phyloP scores from a whole-genome alignment of 2,113 vertebrate genomes.

The Limanda limanda region DNA sequence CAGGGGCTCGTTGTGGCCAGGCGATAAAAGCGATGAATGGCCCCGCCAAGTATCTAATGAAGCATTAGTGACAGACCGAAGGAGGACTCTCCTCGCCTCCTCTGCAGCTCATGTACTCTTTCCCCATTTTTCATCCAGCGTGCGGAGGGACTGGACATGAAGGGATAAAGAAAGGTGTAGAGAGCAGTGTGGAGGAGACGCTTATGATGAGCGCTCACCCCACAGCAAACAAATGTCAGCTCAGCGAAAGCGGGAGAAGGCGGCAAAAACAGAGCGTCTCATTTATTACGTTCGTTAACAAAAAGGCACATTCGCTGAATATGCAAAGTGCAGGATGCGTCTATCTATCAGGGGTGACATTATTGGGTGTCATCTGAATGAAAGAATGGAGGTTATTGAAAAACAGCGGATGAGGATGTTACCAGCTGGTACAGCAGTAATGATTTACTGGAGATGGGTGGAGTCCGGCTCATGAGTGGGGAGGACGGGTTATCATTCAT shows the following conservation, averaged over 20 bases:
- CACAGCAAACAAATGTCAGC: conserved; percentile 48
- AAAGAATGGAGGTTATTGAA: conserved; percentile 30
- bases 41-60: conserved; percentile 67
- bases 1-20: conserved; percentile 41
- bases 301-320: conserved; percentile 42
- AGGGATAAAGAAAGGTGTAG: conserved; percentile 50
- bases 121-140: conserved; percentile 54
- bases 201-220: conserved; percentile 19
- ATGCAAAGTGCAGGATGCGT: conserved; percentile 41
- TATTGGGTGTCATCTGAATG: conserved; percentile 36
- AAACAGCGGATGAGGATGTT: conserved; percentile 8
- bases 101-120: conserved; percentile 34
- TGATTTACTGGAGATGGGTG: conserved; percentile 22
- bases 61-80: conserved; percentile 68
- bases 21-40: conserved; percentile 73
- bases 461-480: not conserved
- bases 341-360: conserved; percentile 50
- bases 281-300: conserved; percentile 66
- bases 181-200: conserved; percentile 17
- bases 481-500: not conserved
- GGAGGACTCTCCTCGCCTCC: conserved; percentile 39
- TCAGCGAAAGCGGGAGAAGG: conserved; percentile 50
- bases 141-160: conserved; percentile 50
- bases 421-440: conserved; percentile 23
- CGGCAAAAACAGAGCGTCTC: conserved; percentile 33